A percentile compares a stretch with the other conserved stretches of the same genome.
Evolutionary conservation across 2,888 invertebrate genomes (phyloP).

Genomic region (Nasonia oneida): DNA sequence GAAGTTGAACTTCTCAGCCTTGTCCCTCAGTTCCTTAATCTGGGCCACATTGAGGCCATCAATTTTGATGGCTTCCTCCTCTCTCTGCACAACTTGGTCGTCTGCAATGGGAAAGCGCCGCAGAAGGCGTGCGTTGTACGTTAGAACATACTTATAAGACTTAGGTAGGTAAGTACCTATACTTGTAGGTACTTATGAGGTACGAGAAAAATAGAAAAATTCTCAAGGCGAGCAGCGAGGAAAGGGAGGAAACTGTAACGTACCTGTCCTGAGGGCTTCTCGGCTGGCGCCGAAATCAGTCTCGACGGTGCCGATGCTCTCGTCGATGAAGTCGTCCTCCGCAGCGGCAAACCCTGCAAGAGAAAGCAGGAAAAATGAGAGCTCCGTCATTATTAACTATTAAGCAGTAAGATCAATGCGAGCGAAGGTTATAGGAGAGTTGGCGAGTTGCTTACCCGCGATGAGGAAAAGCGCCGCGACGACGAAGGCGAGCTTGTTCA

Average conservation of each 20-base stretch:
- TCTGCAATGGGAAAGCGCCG: constrained; percentile 80
- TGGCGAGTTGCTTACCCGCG: constrained; percentile 68
- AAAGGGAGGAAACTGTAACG: background rate
- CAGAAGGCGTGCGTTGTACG: background rate
- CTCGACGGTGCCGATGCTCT: constrained; percentile 85
- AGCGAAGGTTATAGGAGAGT: background rate
- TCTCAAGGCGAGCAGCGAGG: too few species aligned
- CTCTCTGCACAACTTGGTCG: constrained; percentile 93
- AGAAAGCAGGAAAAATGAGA: constrained; percentile 24
- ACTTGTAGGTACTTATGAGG: too few species aligned
- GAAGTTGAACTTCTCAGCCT: constrained; percentile 93
- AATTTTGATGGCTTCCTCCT: constrained; percentile 97
- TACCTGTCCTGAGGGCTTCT: constrained; percentile 95
- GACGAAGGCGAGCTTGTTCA: constrained; percentile 72
- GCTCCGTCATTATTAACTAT: background rate
- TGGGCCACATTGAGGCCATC: constrained; percentile 97
- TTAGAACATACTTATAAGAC: too few species aligned
- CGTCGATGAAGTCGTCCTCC: constrained; percentile 75
- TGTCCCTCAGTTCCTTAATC: constrained; percentile 93
- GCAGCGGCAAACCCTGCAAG: constrained; percentile 76
- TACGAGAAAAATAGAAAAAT: too few species aligned
- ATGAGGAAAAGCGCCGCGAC: constrained; percentile 70
- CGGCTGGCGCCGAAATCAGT: constrained; percentile 91
- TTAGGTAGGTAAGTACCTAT: too few species aligned
- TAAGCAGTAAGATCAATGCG: too few species aligned